A percentile compares a stretch with the other conserved stretches of the same genome.
These are phyloP conservation scores for Coryphaenoides rupestris DNA, from an alignment of 2,113 vertebrate species.

Conservation along the genomic window DNA sequence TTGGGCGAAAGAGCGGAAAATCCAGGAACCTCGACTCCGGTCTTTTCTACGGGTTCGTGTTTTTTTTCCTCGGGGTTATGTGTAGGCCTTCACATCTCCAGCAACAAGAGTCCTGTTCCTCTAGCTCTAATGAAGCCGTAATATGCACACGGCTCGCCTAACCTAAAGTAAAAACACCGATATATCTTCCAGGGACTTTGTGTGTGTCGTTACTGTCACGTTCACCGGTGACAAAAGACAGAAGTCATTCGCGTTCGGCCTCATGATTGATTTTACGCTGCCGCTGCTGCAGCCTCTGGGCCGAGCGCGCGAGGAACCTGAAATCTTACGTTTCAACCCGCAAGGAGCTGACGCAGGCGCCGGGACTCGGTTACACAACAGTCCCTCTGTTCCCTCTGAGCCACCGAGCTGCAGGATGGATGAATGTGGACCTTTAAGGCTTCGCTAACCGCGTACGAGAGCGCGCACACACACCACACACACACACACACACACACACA, in stretches of 20 bases:
- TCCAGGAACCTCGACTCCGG: too few relatives aligned
- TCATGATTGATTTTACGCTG: constrained; percentile 22
- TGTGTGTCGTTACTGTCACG: background rate
- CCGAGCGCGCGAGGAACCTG: constrained; percentile 38
- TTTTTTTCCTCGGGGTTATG: too few relatives aligned
- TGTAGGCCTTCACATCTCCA: too few relatives aligned
- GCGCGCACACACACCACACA: constrained; percentile 22
- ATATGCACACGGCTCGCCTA: constrained; percentile 32
- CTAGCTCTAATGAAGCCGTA: constrained; percentile 27
- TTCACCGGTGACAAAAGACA: background rate
- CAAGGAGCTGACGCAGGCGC: constrained; percentile 61
- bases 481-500: constrained; percentile 22
- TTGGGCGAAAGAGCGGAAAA: background rate
- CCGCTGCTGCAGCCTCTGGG: constrained; percentile 19
- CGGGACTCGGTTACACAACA: constrained; percentile 58
- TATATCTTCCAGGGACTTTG: constrained; percentile 2
- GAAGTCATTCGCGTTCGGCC: constrained; percentile 17
- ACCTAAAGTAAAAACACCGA: constrained; percentile 33
- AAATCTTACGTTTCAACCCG: constrained; percentile 47
- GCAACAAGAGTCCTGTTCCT: constrained; percentile 2
- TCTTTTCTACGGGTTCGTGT: too few relatives aligned
- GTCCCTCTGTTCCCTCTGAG: constrained; percentile 58
- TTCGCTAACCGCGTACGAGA: constrained; percentile 6
- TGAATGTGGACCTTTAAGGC: constrained; percentile 70
- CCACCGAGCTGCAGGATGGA: constrained; percentile 49